Percentiles rank a stretch among this genome's conserved stretches.
phyloP scores from a whole-genome alignment of 2,888 invertebrate genomes.

The Rhaphigaster nebulosa region DNA sequence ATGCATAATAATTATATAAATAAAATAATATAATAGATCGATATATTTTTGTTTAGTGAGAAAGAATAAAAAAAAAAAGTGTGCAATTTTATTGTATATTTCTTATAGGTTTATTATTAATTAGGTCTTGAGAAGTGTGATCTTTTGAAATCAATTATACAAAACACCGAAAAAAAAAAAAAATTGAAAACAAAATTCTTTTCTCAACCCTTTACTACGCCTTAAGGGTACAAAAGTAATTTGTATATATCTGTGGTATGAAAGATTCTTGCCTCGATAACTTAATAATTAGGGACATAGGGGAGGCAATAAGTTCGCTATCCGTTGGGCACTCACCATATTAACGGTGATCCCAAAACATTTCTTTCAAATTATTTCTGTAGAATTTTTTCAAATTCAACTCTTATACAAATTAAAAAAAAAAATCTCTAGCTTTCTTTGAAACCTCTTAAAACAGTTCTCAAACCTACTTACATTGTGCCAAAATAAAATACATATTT shows the following conservation, averaged over 20 bases:
- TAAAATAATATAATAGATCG: constrained; percentile 55
- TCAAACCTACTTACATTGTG: constrained; percentile 56
- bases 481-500: constrained; percentile 49
- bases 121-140: constrained; percentile 55
- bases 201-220: constrained; percentile 3
- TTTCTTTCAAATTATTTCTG: constrained; percentile 38
- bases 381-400: constrained; percentile 51
- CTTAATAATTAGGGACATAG: constrained; percentile 50
- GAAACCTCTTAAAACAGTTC: constrained; percentile 48
- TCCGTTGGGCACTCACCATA: neutral
- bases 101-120: constrained; percentile 54
- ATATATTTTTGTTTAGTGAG: constrained; percentile 58
- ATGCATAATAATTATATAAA: constrained; percentile 57
- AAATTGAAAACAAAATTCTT: constrained; percentile 28
- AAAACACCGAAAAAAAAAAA: constrained; percentile 20
- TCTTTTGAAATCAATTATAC: constrained; percentile 51
- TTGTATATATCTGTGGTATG: constrained; percentile 27
- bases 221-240: constrained; percentile 23
- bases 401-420: constrained; percentile 29
- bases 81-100: constrained; percentile 58
- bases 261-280: constrained; percentile 48
- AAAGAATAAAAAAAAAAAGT: constrained; percentile 52
- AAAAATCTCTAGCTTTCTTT: constrained; percentile 51
- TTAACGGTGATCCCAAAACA: neutral
- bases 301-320: constrained; percentile 27